A percentile compares a stretch with the other conserved stretches of the same genome.
These are phyloP conservation scores for Glaucopsyche alexis DNA, from an alignment of 2,888 invertebrate genomes.

Conservation along the genomic window DNA sequence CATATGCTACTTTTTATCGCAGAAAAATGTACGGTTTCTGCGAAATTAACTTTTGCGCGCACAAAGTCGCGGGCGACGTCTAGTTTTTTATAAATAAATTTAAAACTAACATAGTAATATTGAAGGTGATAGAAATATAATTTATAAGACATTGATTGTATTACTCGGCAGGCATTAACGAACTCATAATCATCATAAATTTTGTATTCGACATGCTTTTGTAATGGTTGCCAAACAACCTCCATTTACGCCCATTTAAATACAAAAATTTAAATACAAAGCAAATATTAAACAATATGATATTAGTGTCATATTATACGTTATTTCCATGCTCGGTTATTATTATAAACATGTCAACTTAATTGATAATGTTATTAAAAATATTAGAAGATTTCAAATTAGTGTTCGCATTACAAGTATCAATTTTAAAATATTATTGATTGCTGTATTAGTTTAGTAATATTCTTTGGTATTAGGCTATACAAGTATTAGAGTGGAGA, in stretches of 20 bases:
- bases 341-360: not conserved
- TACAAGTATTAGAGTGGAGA: too few relatives aligned
- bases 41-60: too few relatives aligned
- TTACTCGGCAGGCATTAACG: not conserved
- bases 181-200: conserved; percentile 5
- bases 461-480: too few relatives aligned
- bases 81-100: too few relatives aligned
- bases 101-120: not conserved
- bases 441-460: not conserved
- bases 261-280: conserved; percentile 22
- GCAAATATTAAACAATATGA: not conserved
- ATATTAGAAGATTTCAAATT: not conserved
- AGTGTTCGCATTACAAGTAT: not conserved
- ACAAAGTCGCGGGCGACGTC: too few relatives aligned
- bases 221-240: conserved; percentile 18
- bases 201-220: conserved; percentile 12
- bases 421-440: conserved; percentile 17
- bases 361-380: not conserved
- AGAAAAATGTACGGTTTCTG: too few relatives aligned
- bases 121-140: not conserved
- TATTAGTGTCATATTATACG: conserved; percentile 11
- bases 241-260: not conserved
- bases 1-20: too few relatives aligned
- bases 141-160: not conserved
- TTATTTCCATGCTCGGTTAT: not conserved